Percentiles rank a stretch among this genome's conserved stretches.
phyloP scores from a whole-genome alignment of 2,888 invertebrate genomes.

The Lathronympha strigana region DNA sequence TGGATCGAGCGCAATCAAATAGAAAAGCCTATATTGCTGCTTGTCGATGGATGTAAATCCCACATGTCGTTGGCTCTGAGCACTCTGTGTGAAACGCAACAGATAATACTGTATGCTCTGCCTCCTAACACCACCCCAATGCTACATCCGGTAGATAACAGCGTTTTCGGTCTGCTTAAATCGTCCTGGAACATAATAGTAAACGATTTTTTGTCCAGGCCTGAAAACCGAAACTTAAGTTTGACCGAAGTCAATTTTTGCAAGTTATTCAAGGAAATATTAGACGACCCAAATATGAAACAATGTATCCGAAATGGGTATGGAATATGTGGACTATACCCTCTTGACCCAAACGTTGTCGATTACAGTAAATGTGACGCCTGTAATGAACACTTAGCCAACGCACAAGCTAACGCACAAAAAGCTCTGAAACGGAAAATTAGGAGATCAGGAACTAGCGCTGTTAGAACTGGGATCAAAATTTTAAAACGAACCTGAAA shows the following conservation, averaged over 20 bases:
- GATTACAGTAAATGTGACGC: not conserved
- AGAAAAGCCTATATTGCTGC: constrained; percentile 46
- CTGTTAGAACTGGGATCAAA: not conserved
- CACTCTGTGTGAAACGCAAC: constrained; percentile 42
- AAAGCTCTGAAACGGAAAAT: not conserved
- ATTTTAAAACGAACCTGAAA: not conserved
- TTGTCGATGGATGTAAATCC: constrained; percentile 50
- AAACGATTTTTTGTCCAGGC: constrained; percentile 37
- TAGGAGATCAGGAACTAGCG: not conserved
- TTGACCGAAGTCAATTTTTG: constrained; percentile 49
- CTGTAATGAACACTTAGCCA: not conserved
- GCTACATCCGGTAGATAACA: constrained; percentile 45
- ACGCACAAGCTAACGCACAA: no score
- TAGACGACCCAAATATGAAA: constrained; percentile 34
- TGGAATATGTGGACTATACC: constrained; percentile 37
- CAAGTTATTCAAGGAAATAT: constrained; percentile 32
- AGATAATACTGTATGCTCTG: constrained; percentile 45
- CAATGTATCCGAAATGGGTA: constrained; percentile 42
- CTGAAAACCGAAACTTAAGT: constrained; percentile 45
- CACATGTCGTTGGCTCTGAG: constrained; percentile 49
- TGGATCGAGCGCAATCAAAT: constrained; percentile 46
- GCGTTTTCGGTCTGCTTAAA: constrained; percentile 48
- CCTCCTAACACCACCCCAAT: constrained; percentile 40
- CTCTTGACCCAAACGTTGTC: not conserved
- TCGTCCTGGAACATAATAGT: constrained; percentile 44